Evolutionary conservation across 2,797 vertebrate species (phyloP), one percentile per base, ranked within the genome.

Genomic region (Saguinus oedipus): DNA sequence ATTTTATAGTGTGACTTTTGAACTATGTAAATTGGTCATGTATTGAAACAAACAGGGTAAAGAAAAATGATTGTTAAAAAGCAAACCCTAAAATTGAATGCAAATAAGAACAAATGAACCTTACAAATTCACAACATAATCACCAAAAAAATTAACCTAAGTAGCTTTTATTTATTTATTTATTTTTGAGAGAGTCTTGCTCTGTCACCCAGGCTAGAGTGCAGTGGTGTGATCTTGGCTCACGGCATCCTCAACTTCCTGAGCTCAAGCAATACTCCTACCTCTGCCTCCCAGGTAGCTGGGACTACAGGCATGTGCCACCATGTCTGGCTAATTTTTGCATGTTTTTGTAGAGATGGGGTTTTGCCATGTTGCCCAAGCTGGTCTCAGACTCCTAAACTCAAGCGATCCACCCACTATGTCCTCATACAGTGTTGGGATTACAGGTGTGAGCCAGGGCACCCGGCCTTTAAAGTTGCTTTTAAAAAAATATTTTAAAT

Each of bases 101-200:
- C 36, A 90, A 75, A 55, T 55, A 93, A 53, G 88, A 91, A 87
- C 48, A 93, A 84, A 81, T 53, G 64, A 94, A 86, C 20, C 5
- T 88, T 87, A 55, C 36, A 92, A 64, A 88, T 76, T 85, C 12
- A 26, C 72, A 44, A 46, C 12, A 26, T 84, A 82, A 90, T 90
- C 19, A 61, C 24, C 42, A 36, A 68, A 92, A 92, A 50, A 72
- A 68, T 39, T 78, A 61, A 76, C 42, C 9, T 19, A 80, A 80
- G 33, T 80, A 53, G 48, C 48, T 80, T 68, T 68, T n/a, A 68
- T 68, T 68, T 64, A 64, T 57, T 57, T 57, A 26, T 57, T 26
- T 57, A 55, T 33, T 68, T n/a, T 68, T 68, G 15, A 19, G 64
- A 68, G 30, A 68, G 33, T 68, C 33, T 68, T 68, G 33, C 33